Conservation (phyloP, 2,888 invertebrate species). For the Eurois occulta region DNA sequence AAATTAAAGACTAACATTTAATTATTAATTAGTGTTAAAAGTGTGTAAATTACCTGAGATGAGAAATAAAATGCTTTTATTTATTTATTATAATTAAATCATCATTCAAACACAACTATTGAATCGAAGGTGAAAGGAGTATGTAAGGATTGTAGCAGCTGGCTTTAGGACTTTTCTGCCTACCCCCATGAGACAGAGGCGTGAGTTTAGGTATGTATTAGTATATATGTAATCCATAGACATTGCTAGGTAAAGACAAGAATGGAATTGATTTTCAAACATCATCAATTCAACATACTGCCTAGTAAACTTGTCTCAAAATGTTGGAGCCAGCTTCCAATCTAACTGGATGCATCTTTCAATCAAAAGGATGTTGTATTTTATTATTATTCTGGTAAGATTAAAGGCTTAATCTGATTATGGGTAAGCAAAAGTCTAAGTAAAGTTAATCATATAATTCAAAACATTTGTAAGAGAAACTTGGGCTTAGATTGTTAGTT, state of each 20-base stretch:
- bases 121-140: no score
- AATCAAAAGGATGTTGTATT: neutral
- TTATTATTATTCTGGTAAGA: neutral
- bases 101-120: neutral
- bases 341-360: neutral
- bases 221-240: no score
- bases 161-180: neutral
- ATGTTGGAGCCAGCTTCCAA: neutral
- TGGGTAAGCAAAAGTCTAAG: neutral
- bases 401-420: neutral
- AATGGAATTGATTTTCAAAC: neutral
- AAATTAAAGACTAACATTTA: no score
- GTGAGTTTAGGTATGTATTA: neutral
- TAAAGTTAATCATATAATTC: no score
- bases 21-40: no score
- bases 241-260: neutral
- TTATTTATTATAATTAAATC: no score
- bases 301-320: neutral
- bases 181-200: neutral
- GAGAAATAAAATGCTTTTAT: no score
- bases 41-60: no score
- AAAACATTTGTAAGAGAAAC: no score
- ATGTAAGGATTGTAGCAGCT: neutral
- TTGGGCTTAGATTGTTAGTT: neutral
- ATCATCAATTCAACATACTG: no score